Percentiles rank a stretch among this genome's conserved stretches.
phyloP scores from a whole-genome alignment of 2,888 invertebrate species.

The Lasioglossum figueresi region DNA sequence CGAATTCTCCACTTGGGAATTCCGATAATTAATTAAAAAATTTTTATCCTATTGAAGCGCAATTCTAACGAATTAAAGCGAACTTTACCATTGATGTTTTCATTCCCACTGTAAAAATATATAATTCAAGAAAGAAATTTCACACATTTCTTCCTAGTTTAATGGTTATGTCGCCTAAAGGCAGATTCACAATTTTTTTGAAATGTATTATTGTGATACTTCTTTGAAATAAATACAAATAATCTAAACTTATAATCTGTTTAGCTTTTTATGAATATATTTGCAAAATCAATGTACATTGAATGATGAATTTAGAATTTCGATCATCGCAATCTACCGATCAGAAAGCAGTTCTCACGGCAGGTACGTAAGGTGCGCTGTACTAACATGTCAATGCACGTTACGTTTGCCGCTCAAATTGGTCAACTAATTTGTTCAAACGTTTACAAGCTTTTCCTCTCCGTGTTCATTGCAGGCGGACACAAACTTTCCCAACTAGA shows the following conservation, averaged over 20 bases:
- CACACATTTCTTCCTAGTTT: background rate
- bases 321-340: background rate
- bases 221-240: background rate
- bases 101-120: background rate
- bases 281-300: background rate
- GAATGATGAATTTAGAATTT: background rate
- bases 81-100: background rate
- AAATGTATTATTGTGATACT: background rate
- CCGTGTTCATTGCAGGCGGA: constrained; percentile 1
- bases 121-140: background rate
- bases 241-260: background rate
- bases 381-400: constrained; percentile 19
- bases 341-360: background rate
- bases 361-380: constrained; percentile 5
- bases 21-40: background rate
- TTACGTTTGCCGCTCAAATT: constrained; percentile 52
- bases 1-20: background rate
- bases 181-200: background rate
- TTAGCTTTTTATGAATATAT: background rate
- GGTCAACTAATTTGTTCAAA: constrained; percentile 45
- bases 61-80: background rate
- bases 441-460: constrained; percentile 21
- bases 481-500: background rate
- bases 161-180: background rate
- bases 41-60: background rate